These are phyloP conservation scores for Magallana angulata DNA, from an alignment of 1,140 invertebrate genomes.

Conservation along the genomic window DNA sequence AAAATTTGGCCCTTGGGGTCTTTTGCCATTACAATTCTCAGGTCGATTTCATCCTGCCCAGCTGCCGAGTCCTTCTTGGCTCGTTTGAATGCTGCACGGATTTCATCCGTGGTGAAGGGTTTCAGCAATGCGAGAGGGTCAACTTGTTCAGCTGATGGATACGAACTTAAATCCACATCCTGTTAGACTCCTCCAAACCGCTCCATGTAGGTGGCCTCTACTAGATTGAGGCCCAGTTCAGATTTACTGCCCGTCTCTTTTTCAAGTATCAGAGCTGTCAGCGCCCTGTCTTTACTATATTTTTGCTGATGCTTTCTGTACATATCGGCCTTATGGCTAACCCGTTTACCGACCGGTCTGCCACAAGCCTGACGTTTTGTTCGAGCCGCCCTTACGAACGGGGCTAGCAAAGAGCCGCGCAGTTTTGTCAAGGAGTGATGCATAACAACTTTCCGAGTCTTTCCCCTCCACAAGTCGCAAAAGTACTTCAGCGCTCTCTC, in stretches of 20 bases:
- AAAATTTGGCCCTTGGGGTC: constrained; percentile 12
- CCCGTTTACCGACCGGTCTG: neutral
- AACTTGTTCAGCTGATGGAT: constrained; percentile 4
- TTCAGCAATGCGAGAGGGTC: constrained; percentile 31
- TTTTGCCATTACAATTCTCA: neutral
- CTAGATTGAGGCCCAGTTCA: neutral
- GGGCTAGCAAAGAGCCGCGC: no score
- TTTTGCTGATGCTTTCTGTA: constrained; percentile 21
- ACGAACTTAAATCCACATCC: constrained; percentile 46
- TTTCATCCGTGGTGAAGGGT: constrained; percentile 47
- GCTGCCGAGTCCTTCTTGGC: constrained; percentile 48
- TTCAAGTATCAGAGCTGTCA: constrained; percentile 7
- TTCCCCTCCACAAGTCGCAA: neutral
- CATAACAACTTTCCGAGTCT: neutral
- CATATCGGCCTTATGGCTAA: neutral
- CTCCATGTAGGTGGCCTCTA: constrained; percentile 9
- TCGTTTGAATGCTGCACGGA: constrained; percentile 15
- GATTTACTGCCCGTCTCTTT: constrained; percentile 13
- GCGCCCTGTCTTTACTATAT: neutral
- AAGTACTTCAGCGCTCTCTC: neutral
- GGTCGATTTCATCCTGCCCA: constrained; percentile 46
- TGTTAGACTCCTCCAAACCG: constrained; percentile 43
- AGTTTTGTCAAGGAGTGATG: neutral
- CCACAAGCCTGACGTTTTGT: neutral
- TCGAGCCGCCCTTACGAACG: neutral